Conservation (phyloP, 2,888 invertebrate genomes). For the Caenorhabditis zanzibari region DNA sequence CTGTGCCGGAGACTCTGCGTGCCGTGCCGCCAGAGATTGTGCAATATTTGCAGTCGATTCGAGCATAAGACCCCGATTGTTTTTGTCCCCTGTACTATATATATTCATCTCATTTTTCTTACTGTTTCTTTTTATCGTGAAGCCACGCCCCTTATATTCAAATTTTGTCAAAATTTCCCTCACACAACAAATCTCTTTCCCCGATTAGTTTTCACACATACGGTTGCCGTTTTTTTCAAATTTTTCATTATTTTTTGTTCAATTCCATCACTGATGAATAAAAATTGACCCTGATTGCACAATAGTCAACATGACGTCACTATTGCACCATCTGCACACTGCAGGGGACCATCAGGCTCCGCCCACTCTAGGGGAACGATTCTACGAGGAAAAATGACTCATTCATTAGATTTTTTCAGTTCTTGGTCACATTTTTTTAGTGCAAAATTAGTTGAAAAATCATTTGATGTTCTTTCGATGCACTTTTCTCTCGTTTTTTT, state of each 20-base stretch:
- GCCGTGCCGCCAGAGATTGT: slow-evolving; percentile 57
- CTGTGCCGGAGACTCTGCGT: slow-evolving; percentile 41
- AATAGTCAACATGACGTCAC: neutral
- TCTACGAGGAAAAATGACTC: too few species aligned
- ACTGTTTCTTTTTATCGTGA: too few species aligned
- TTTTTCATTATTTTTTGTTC: slow-evolving; percentile 5
- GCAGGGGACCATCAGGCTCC: neutral
- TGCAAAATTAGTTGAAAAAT: neutral
- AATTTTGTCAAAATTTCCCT: neutral
- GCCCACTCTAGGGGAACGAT: too few species aligned
- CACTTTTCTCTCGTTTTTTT: neutral
- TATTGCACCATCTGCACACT: neutral
- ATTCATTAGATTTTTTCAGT: too few species aligned
- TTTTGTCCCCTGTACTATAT: neutral
- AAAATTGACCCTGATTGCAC: too few species aligned
- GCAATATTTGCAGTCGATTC: slow-evolving; percentile 47
- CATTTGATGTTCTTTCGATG: neutral
- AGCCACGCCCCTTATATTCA: too few species aligned
- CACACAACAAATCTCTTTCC: slow-evolving; percentile 28
- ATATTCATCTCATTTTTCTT: neutral
- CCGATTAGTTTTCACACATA: slow-evolving; percentile 50
- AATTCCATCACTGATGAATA: neutral
- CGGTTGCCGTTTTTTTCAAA: slow-evolving; percentile 25
- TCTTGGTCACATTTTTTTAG: neutral
- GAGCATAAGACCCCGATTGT: slow-evolving; percentile 20